Conservation (phyloP, 2,113 vertebrate genomes). For the Riparia riparia region DNA sequence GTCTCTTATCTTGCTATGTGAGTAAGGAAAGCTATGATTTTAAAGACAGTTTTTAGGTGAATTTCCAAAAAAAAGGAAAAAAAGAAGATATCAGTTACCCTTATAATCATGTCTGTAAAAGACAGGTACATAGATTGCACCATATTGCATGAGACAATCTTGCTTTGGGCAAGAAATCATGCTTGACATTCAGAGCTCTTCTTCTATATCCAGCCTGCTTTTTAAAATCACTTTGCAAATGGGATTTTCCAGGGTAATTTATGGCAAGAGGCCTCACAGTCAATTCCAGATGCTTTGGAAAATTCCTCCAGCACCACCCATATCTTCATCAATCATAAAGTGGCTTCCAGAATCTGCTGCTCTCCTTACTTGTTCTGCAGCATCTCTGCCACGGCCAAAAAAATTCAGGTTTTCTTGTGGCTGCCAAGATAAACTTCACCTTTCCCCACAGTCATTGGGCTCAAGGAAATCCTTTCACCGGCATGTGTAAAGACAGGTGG, state of each 20-base stretch:
- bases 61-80: neutral
- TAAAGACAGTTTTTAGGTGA: neutral
- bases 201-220: neutral
- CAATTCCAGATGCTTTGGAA: neutral
- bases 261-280: neutral
- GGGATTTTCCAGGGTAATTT: neutral
- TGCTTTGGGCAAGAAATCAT: slow-evolving; percentile 10
- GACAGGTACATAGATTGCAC: neutral
- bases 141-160: neutral
- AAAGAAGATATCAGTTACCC: neutral
- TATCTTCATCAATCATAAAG: neutral
- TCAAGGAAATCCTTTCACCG: neutral
- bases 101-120: slow-evolving; percentile 9
- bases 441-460: neutral
- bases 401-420: neutral
- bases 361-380: neutral
- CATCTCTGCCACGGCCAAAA: accelerated
- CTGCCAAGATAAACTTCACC: neutral
- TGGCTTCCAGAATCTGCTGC: neutral
- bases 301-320: neutral
- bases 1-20: neutral
- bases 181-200: neutral
- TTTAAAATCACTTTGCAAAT: neutral
- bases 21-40: neutral
- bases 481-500: neutral